Evolutionary conservation across 1,140 invertebrate genomes (phyloP).

Genomic region (Drosophila kepulauana): DNA sequence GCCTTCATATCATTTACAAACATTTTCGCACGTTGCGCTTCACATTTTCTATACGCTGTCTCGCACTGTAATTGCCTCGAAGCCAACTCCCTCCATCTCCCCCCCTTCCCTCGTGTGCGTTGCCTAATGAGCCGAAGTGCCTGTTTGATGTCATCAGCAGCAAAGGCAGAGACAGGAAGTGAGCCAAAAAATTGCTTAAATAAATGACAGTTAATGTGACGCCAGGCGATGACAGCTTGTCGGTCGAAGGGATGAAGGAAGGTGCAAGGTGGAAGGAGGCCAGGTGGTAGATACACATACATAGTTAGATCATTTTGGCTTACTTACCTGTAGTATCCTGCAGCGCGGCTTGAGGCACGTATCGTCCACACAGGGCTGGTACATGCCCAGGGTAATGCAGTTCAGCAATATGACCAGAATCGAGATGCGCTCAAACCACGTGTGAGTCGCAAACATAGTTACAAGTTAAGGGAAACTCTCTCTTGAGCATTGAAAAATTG

Average conservation of each 20-base stretch:
- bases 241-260: neutral
- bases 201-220: conserved; percentile 82
- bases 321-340: conserved; percentile 94
- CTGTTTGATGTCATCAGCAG: conserved; percentile 77
- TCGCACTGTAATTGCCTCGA: conserved; percentile 70
- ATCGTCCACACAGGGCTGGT: conserved; percentile 99
- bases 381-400: conserved; percentile 99
- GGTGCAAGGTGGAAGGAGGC: no score
- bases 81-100: neutral
- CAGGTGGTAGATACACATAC: neutral
- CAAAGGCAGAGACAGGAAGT: conserved; percentile 63
- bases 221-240: conserved; percentile 52
- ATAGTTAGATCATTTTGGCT: neutral
- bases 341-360: conserved; percentile 96
- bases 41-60: conserved; percentile 48
- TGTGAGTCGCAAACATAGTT: conserved; percentile 84
- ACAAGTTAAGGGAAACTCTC: conserved; percentile 14
- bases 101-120: conserved; percentile 16
- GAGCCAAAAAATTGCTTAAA: conserved; percentile 82
- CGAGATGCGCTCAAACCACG: conserved; percentile 99
- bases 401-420: conserved; percentile 99
- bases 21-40: conserved; percentile 73
- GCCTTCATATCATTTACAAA: conserved; percentile 50
- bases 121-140: conserved; percentile 82
- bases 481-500: neutral